Base-by-base conservation (phyloP, 2,797 vertebrate genomes). In the Ctenopoma multispine region DNA sequence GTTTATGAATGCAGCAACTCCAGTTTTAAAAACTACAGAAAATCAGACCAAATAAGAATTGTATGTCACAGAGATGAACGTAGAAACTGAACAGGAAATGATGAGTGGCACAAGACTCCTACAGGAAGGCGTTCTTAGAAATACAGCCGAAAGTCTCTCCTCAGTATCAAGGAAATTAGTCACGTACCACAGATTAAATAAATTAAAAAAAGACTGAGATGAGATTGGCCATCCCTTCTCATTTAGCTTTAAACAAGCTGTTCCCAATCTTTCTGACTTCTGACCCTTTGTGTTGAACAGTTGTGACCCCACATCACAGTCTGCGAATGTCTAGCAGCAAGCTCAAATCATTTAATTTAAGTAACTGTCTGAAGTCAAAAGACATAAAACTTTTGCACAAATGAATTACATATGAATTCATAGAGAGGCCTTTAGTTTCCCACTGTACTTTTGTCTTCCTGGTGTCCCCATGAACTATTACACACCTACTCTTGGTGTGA, bases 81-180 rank as follows among this genome's bases (percentile, higher is more conserved):
- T 31, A 18, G 12, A 50, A 5, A 55, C 7, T 29, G 14, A 51
- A 71, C 67, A 81, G 81, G 71, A 85, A 77, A 59, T 51, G 36
- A 60, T 40, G 56, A 54, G 5, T 51, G 29, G 48, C 29, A 49
- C 17, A 14, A 47, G 53, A 20, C 56, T 56, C 60, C 54, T 77
- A 73, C 41, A 67, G 70, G 73, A 79, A 60, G 62, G 57, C 44
- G 44, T 87, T 83, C 78, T 81, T 24, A 82, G 82, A 85, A 83
- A 78, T 50, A 56, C 8, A 49, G 29, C 41, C 0, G 5, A 66
- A 23, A 44, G 46, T 6, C 29, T 69, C 6, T 73, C 50, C 69
- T 53, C n/a, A 6, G 69, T 34, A 77, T 7, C 34, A 64, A 77
- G 82, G 80, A 88, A 79, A 78, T 77, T n/a, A 63, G 54, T 63